Percentiles rank a stretch among this genome's conserved stretches.
Evolutionary conservation across 2,888 invertebrate species (phyloP).

Genomic region (Venustoraphidia nigricollis): DNA sequence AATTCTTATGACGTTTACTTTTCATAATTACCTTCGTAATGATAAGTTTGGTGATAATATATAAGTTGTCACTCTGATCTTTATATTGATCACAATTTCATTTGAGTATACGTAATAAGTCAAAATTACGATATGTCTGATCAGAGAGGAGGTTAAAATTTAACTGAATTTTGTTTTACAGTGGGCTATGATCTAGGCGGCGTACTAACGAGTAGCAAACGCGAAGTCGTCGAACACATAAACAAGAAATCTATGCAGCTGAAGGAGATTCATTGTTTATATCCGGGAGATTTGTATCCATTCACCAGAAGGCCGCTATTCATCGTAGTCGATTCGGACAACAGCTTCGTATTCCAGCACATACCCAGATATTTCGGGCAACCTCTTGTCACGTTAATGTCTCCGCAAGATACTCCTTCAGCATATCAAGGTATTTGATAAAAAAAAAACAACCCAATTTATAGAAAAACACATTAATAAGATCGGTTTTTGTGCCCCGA

Average conservation of each 20-base stretch:
- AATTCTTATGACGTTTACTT: not conserved
- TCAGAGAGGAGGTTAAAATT: too few species aligned
- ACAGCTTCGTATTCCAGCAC: slow-evolving; percentile 82
- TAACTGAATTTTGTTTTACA: slow-evolving; percentile 23
- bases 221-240: slow-evolving; percentile 40
- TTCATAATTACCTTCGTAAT: too few species aligned
- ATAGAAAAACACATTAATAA: too few species aligned
- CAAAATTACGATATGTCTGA: too few species aligned
- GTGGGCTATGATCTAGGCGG: slow-evolving; percentile 87
- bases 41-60: too few species aligned
- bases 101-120: too few species aligned
- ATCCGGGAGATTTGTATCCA: slow-evolving; percentile 87
- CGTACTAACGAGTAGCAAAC: slow-evolving; percentile 73
- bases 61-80: too few species aligned
- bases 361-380: slow-evolving; percentile 84
- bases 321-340: slow-evolving; percentile 89
- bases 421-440: slow-evolving; percentile 55
- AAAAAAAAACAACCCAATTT: too few species aligned
- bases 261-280: slow-evolving; percentile 65
- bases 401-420: slow-evolving; percentile 78
- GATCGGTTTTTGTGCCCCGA: too few species aligned
- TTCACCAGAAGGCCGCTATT: slow-evolving; percentile 87
- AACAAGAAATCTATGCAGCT: slow-evolving; percentile 27
- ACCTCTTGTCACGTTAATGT: slow-evolving; percentile 84
- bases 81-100: too few species aligned